phyloP scores from a whole-genome alignment of 2,113 vertebrate species.

The Otolemur garnettii region DNA sequence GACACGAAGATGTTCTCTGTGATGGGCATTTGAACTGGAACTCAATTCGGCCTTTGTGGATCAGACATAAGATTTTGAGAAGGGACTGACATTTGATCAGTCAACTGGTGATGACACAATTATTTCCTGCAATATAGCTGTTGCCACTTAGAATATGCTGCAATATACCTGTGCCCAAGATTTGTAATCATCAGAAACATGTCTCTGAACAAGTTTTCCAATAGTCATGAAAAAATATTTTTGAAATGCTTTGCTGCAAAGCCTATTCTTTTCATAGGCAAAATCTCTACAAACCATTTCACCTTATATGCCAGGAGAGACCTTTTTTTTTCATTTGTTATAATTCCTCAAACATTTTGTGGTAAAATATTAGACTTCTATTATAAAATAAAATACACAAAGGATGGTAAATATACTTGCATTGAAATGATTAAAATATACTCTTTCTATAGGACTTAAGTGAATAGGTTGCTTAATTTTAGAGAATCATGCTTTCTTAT shows the following conservation, averaged over 20 bases:
- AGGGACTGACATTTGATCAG: conserved; percentile 45
- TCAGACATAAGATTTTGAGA: conserved; percentile 13
- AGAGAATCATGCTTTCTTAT: neutral
- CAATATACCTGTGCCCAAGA: neutral
- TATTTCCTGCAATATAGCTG: conserved; percentile 19
- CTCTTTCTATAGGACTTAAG: neutral
- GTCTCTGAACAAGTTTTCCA: neutral
- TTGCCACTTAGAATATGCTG: neutral
- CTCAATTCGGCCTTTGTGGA: conserved; percentile 18
- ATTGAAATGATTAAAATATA: neutral
- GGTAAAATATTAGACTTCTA: neutral
- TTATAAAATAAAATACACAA: neutral
- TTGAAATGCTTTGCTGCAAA: neutral
- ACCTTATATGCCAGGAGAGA: neutral
- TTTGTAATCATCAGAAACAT: neutral
- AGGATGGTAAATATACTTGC: neutral
- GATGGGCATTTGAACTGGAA: neutral
- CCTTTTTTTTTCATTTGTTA: neutral
- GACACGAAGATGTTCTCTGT: neutral
- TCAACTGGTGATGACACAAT: conserved; percentile 42
- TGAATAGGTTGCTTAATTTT: neutral
- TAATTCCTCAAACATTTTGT: neutral
- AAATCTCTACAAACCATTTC: neutral
- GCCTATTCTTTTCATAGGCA: neutral
- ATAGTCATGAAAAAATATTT: neutral